phyloP scores from a whole-genome alignment of 2,797 vertebrate species.

The Notamacropus eugenii region DNA sequence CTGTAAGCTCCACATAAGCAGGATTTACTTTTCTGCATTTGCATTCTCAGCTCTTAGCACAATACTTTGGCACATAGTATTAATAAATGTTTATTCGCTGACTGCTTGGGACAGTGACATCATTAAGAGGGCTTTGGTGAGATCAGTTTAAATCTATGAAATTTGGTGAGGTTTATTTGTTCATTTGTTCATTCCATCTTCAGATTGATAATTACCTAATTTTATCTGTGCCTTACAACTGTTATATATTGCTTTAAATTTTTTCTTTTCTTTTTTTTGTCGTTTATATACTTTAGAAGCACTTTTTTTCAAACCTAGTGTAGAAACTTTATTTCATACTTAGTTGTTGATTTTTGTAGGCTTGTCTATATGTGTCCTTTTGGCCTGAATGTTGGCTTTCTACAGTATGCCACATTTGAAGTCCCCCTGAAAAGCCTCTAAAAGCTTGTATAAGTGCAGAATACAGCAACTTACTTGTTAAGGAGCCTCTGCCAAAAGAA shows the following conservation, averaged over 20 bases:
- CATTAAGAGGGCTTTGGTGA: background rate
- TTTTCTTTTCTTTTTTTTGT: no score
- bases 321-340: background rate
- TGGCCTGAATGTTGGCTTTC: conserved; percentile 41
- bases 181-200: background rate
- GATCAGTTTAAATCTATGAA: background rate
- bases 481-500: conserved; percentile 27
- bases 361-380: conserved; percentile 26
- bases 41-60: background rate
- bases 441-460: conserved; percentile 49
- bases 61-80: background rate
- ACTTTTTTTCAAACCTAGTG: background rate
- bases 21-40: background rate
- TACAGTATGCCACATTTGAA: conserved; percentile 40
- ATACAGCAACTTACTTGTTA: conserved; percentile 53
- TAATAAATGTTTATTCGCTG: background rate
- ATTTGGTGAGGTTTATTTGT: background rate
- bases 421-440: conserved; percentile 46
- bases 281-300: background rate
- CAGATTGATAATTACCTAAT: background rate
- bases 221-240: background rate
- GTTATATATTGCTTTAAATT: background rate
- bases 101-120: background rate
- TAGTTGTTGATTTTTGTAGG: background rate
- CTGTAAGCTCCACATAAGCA: background rate